Percentiles rank a stretch among this genome's conserved stretches.
Evolutionary conservation across 1,140 invertebrate genomes (phyloP).

Genomic region (Acromyrmex charruanus): DNA sequence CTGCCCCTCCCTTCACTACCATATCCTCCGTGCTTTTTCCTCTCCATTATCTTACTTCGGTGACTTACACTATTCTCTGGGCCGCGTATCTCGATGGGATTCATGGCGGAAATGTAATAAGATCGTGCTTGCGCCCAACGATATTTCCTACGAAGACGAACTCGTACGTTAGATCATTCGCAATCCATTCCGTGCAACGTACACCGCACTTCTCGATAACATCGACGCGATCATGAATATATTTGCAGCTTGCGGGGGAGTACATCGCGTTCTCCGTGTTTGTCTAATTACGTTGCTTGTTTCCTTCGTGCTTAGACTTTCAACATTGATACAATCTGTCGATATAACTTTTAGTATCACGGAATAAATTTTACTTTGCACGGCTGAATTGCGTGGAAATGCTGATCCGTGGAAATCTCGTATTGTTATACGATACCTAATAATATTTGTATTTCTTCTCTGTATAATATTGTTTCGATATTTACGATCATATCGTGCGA

Average conservation of each 20-base stretch:
- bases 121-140: conserved; percentile 63
- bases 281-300: conserved; percentile 47
- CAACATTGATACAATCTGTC: conserved; percentile 13
- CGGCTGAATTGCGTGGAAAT: too few species aligned
- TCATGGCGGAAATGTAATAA: conserved; percentile 64
- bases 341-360: conserved; percentile 10
- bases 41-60: conserved; percentile 73
- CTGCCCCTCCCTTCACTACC: background rate
- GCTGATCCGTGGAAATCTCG: background rate
- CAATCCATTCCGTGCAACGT: conserved; percentile 43
- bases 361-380: background rate
- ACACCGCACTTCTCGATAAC: conserved; percentile 34
- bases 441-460: background rate
- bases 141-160: conserved; percentile 52
- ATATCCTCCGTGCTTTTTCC: conserved; percentile 53
- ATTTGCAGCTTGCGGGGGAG: conserved; percentile 27
- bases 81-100: conserved; percentile 59
- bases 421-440: background rate
- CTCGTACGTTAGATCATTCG: conserved; percentile 48
- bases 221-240: conserved; percentile 46
- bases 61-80: conserved; percentile 52
- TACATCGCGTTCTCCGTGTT: background rate
- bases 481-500: background rate
- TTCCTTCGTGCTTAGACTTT: conserved; percentile 49
- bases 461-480: background rate